Conservation (phyloP, 2,113 vertebrate species). For the Cheirogaleus medius region DNA sequence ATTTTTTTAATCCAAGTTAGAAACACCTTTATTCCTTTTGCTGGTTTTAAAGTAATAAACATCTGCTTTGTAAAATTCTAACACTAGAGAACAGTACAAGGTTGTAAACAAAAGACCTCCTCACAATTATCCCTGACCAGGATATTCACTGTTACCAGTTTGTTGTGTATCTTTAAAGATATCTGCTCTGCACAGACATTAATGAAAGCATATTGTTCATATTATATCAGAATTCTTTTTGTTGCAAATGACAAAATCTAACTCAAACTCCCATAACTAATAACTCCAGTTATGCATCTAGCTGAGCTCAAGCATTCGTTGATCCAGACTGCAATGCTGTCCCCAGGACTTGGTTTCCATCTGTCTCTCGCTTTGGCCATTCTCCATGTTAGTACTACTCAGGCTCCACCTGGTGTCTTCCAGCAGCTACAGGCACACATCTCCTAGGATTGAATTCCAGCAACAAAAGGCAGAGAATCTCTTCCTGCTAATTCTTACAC, state of each 20-base stretch:
- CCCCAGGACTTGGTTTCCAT: not conserved
- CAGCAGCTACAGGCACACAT: not conserved
- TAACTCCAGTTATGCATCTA: not conserved
- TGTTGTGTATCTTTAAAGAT: not conserved
- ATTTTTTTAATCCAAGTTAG: not conserved
- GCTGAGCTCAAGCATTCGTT: not conserved
- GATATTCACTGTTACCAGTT: not conserved
- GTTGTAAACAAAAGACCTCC: not conserved
- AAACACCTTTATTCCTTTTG: conserved; percentile 37
- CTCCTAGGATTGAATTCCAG: not conserved
- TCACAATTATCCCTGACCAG: not conserved
- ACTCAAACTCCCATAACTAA: not conserved
- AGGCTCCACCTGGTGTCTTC: not conserved
- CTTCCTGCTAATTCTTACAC: not conserved
- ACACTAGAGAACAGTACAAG: conserved; percentile 10
- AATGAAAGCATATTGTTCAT: not conserved
- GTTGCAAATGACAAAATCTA: conserved; percentile 19
- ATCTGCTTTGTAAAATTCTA: not conserved
- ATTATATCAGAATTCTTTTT: not conserved
- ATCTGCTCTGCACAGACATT: not conserved
- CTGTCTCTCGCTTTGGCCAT: not conserved
- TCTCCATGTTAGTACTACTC: not conserved
- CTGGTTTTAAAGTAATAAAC: conserved; percentile 46
- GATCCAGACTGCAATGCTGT: not conserved
- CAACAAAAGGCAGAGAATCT: not conserved